Percentiles rank a stretch among this genome's conserved stretches.
phyloP scores from a whole-genome alignment of 1,140 invertebrate genomes.

The Batillaria attramentaria region DNA sequence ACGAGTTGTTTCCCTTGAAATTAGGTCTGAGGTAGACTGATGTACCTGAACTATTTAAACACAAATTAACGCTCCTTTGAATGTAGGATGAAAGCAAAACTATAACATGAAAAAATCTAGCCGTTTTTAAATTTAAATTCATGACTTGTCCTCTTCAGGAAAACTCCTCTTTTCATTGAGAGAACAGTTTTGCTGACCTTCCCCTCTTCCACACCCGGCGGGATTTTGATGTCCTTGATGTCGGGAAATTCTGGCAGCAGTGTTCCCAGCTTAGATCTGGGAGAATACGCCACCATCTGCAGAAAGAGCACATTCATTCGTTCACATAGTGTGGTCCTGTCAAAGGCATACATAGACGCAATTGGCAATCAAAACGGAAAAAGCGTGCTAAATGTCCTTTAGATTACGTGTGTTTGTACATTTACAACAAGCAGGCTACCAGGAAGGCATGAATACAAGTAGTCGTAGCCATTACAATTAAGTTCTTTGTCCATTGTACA shows the following conservation, averaged over 20 bases:
- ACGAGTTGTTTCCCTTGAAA: not conserved
- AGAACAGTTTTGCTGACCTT: constrained; percentile 64
- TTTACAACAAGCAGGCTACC: not conserved
- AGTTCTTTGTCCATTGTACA: too few relatives aligned
- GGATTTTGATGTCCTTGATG: constrained; percentile 72
- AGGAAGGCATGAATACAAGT: too few relatives aligned
- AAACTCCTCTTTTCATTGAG: too few relatives aligned
- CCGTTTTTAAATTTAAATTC: too few relatives aligned
- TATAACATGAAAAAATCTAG: too few relatives aligned
- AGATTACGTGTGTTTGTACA: not conserved
- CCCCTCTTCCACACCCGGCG: constrained; percentile 69
- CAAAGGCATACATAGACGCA: not conserved
- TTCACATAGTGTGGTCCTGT: not conserved
- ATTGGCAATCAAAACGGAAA: too few relatives aligned
- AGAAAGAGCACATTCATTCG: too few relatives aligned
- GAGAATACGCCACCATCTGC: constrained; percentile 68
- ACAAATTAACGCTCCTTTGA: not conserved
- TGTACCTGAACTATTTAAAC: not conserved
- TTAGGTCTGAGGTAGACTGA: too few relatives aligned
- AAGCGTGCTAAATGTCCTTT: too few relatives aligned
- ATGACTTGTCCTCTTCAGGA: too few relatives aligned
- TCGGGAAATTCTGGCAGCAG: constrained; percentile 75
- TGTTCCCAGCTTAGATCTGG: constrained; percentile 70
- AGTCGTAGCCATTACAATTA: too few relatives aligned
- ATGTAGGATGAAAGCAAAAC: too few relatives aligned